These are phyloP conservation scores for Lampropteryx suffumata DNA, from an alignment of 2,888 invertebrate genomes.

Conservation along the genomic window DNA sequence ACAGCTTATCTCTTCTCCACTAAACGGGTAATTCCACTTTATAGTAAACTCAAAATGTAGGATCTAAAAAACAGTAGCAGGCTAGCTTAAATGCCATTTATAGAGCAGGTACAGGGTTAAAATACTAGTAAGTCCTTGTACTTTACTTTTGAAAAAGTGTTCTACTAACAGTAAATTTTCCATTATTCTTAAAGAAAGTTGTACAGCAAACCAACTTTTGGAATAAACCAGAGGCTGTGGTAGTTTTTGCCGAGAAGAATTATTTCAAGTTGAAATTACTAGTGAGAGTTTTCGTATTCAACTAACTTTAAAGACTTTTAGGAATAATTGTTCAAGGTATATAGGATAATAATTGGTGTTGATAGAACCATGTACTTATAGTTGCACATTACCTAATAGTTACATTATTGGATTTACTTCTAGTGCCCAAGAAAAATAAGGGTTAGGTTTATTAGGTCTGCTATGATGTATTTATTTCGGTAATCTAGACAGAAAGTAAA, in stretches of 20 bases:
- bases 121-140: neutral
- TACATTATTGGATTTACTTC: too few species aligned
- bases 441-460: neutral
- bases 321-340: conserved; percentile 56
- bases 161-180: conserved; percentile 29
- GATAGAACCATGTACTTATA: too few species aligned
- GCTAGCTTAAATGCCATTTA: too few species aligned
- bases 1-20: too few species aligned
- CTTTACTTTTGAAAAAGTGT: neutral
- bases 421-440: neutral
- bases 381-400: too few species aligned
- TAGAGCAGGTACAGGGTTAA: too few species aligned
- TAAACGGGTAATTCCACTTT: too few species aligned
- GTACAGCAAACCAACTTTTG: conserved; percentile 35
- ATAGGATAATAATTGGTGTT: conserved; percentile 53
- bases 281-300: conserved; percentile 53
- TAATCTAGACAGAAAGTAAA: conserved; percentile 32
- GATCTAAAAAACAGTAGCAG: too few species aligned
- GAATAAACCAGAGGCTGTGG: conserved; percentile 39
- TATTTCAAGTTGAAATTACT: conserved; percentile 63
- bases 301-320: conserved; percentile 52
- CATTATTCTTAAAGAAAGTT: conserved; percentile 43
- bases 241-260: conserved; percentile 43
- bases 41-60: too few species aligned
- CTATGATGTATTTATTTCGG: conserved; percentile 13